phyloP scores from a whole-genome alignment of 2,797 vertebrate species.

The Cossypha heuglini region DNA sequence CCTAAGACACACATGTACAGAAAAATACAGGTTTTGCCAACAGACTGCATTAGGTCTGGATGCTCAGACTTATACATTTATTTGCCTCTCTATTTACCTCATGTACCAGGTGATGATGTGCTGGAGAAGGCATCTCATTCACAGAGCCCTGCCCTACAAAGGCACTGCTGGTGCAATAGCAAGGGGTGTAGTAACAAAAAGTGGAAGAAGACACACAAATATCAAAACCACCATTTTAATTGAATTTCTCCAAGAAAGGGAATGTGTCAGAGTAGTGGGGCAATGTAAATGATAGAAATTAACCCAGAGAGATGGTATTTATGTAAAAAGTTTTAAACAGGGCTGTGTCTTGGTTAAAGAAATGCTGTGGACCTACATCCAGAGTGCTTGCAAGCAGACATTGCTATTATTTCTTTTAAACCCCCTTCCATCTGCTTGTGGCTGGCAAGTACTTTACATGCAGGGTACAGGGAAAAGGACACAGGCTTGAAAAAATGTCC shows the following conservation, averaged over 20 bases:
- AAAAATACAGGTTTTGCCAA: neutral
- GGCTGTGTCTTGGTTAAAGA: neutral
- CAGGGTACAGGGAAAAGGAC: neutral
- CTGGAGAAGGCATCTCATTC: neutral
- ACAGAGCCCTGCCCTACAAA: neutral
- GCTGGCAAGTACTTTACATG: neutral
- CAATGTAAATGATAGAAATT: neutral
- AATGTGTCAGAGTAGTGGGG: neutral
- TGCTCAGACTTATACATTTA: neutral
- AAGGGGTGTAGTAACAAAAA: neutral
- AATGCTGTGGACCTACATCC: neutral
- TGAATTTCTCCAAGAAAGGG: neutral
- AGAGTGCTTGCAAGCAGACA: neutral
- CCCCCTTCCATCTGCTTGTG: neutral
- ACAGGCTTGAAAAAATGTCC: neutral
- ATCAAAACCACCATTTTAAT: neutral
- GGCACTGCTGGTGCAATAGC: neutral
- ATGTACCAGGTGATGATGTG: neutral
- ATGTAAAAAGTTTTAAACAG: neutral
- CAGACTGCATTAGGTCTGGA: neutral
- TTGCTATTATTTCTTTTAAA: neutral
- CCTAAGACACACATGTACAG: neutral
- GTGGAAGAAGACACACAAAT: neutral
- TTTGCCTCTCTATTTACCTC: neutral
- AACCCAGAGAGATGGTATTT: neutral